Evolutionary conservation across 2,113 vertebrate genomes (phyloP).

Genomic region (Crotalus viridis): DNA sequence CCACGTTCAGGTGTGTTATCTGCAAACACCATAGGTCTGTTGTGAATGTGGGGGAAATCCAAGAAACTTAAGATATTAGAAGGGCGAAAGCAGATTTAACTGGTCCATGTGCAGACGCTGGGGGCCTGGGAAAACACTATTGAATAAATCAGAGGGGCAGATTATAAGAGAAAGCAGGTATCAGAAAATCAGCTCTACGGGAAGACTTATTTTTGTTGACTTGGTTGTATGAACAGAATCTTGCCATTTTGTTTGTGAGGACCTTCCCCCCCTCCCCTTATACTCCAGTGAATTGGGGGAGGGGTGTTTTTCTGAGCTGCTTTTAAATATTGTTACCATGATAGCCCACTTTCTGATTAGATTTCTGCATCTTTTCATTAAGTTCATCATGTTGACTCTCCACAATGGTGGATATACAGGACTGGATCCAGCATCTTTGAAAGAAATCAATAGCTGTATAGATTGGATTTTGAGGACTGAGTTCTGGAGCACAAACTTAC

Average conservation of each 20-base stretch:
- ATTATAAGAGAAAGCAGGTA: not conserved
- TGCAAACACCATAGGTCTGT: not conserved
- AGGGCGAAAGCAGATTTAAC: not conserved
- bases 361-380: not conserved
- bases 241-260: not conserved
- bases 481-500: not conserved
- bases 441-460: not conserved
- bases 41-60: not conserved
- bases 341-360: not conserved
- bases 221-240: not conserved
- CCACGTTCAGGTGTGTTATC: not conserved
- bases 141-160: not conserved
- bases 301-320: not conserved
- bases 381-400: not conserved
- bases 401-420: not conserved
- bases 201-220: not conserved
- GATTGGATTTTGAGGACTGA: not conserved
- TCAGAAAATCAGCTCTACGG: not conserved
- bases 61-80: not conserved
- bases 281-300: not conserved
- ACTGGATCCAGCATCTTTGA: not conserved
- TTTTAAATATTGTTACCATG: not conserved
- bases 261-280: not conserved
- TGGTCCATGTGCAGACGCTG: not conserved
- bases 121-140: not conserved